Percentiles rank a stretch among this genome's conserved stretches.
Conservation (phyloP, 2,888 invertebrate genomes). For the Drosophila falleni region DNA sequence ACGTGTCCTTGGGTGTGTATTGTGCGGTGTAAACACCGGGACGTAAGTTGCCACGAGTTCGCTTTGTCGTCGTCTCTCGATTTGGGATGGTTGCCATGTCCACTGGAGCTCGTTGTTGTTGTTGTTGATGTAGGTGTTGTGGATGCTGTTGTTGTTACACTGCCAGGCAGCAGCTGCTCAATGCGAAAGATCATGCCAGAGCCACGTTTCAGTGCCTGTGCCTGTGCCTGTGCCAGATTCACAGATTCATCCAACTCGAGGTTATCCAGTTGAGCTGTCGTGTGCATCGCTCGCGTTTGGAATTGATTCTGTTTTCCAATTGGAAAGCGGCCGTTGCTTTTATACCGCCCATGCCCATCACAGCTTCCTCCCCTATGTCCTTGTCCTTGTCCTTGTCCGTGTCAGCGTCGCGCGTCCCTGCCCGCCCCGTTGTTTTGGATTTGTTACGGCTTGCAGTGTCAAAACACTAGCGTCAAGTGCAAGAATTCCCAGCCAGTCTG, state of each 20-base stretch:
- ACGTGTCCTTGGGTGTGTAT: slow-evolving; percentile 79
- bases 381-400: slow-evolving; percentile 37
- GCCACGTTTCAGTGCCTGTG: slow-evolving; percentile 64
- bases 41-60: slow-evolving; percentile 44
- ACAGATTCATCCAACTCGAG: slow-evolving; percentile 53
- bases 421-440: slow-evolving; percentile 63
- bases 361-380: slow-evolving; percentile 53
- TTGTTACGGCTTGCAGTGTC: slow-evolving; percentile 84
- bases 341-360: slow-evolving; percentile 69
- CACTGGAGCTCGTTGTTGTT: slow-evolving; percentile 12
- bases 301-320: slow-evolving; percentile 83
- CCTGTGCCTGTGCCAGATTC: slow-evolving; percentile 28
- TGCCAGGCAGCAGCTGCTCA: slow-evolving; percentile 47
- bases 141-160: slow-evolving; percentile 15
- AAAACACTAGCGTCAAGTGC: slow-evolving; percentile 85
- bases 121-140: slow-evolving; percentile 30
- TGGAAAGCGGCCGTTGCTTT: slow-evolving; percentile 79
- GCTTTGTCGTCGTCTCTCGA: slow-evolving; percentile 27
- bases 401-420: slow-evolving; percentile 21
- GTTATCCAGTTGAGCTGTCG: slow-evolving; percentile 72
- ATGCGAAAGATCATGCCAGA: slow-evolving; percentile 79
- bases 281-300: slow-evolving; percentile 77
- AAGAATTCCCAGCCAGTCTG: slow-evolving; percentile 84
- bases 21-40: slow-evolving; percentile 81
- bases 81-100: slow-evolving; percentile 13